Evolutionary conservation across 2,888 invertebrate species (phyloP), one percentile per base, ranked within the genome.

Genomic region (Luperina nickerlii): DNA sequence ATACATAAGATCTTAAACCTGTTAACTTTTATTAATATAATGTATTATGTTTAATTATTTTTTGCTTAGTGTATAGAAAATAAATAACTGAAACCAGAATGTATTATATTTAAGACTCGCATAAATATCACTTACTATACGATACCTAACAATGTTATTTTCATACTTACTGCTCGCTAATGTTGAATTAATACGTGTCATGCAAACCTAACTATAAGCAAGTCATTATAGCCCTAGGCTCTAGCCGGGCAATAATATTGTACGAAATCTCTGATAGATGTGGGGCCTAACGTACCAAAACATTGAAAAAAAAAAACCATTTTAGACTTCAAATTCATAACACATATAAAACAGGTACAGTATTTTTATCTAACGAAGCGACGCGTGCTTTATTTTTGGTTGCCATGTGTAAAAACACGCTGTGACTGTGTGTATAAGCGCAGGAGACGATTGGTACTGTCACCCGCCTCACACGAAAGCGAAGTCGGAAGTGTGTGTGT

Each of bases 251-350:
- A 57, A 57, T 57, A 57, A 57, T 57, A 57, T 57, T 24, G 3
- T 24, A 57, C 57, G 9, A 24, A 57, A 57, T 57, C 57, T 57
- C 57, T 57, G 24, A 24, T 9, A 24, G 24, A 57, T 45, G 20
- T 48, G 24, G 24, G 7, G 7, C 13, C 24, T 13, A 24, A 13
- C 7, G 24, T 15, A 66, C 38, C 15, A 54, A 3, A 20, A 62
- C 7, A 42, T 71, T 7, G 18, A 42, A n/a, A 57, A 18, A 68
- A 18, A 45, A 20, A 11, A 0, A n/a, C 27, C 1, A 42, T 62
- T 72, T 20, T 27, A 72, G 42, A 62, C 7, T 72, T 42, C 57
- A 42, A 71, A 18, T 71, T n/a, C 18, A 38, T 57, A n/a, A 60
- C n/a, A 38, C 38, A 0, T 38, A 38, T 38, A 38, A 38, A 38